Evolutionary conservation across 2,113 vertebrate species (phyloP).

Genomic region (Beaufortia kweichowensis): DNA sequence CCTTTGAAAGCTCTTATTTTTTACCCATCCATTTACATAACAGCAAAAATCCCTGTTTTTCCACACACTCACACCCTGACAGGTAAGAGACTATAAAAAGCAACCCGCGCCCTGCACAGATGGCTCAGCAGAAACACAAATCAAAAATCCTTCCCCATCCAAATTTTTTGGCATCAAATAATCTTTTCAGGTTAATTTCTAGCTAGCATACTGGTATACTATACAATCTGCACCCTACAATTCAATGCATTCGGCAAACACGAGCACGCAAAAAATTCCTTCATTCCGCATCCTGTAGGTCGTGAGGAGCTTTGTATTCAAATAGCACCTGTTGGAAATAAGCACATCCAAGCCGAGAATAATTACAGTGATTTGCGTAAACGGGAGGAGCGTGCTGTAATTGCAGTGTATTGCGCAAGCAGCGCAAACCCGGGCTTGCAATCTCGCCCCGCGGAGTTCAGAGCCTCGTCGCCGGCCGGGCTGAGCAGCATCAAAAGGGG

Average conservation of each 20-base stretch:
- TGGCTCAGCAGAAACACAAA: slow-evolving; percentile 56
- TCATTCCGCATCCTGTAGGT: neutral
- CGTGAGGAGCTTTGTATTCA: slow-evolving; percentile 71
- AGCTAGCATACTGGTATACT: neutral
- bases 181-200: slow-evolving; percentile 35
- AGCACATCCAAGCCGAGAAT: slow-evolving; percentile 72
- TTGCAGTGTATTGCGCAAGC: slow-evolving; percentile 70
- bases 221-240: neutral
- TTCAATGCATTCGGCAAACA: neutral
- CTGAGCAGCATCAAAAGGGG: slow-evolving; percentile 56
- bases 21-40: slow-evolving; percentile 61
- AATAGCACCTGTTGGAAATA: slow-evolving; percentile 77
- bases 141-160: slow-evolving; percentile 18
- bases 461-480: slow-evolving; percentile 11
- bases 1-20: slow-evolving; percentile 42
- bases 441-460: slow-evolving; percentile 45
- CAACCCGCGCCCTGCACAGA: slow-evolving; percentile 58
- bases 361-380: slow-evolving; percentile 78
- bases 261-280: too few species aligned
- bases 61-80: slow-evolving; percentile 55
- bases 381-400: slow-evolving; percentile 67
- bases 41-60: slow-evolving; percentile 56
- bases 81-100: slow-evolving; percentile 64
- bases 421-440: slow-evolving; percentile 39
- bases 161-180: slow-evolving; percentile 8